A percentile compares a stretch with the other conserved stretches of the same genome.
Evolutionary conservation across 1,140 invertebrate species (phyloP).

Genomic region (Calosoma granatense): DNA sequence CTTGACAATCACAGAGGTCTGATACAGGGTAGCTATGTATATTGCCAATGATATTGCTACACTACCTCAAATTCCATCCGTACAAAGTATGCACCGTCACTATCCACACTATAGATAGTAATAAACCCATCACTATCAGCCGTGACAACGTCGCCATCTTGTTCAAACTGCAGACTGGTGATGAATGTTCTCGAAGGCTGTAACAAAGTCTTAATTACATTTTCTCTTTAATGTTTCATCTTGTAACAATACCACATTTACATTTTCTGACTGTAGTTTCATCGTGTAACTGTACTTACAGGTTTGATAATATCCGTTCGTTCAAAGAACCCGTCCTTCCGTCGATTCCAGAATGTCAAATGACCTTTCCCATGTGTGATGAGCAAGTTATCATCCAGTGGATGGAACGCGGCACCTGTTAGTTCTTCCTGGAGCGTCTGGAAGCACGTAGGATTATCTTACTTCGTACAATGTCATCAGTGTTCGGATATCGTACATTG

Average conservation of each 20-base stretch:
- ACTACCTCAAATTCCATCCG: conserved; percentile 71
- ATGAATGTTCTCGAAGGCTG: conserved; percentile 70
- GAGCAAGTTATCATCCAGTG: conserved; percentile 82
- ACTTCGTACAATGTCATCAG: too few relatives aligned
- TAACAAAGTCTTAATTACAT: conserved; percentile 19
- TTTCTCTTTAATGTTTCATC: background rate
- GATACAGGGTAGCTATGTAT: too few relatives aligned
- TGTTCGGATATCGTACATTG: too few relatives aligned
- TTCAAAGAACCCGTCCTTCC: conserved; percentile 82
- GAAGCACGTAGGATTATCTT: conserved; percentile 22
- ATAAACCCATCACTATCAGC: conserved; percentile 92
- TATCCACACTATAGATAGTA: conserved; percentile 83
- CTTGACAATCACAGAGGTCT: too few relatives aligned
- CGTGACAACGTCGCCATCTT: conserved; percentile 86
- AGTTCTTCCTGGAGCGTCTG: conserved; percentile 82
- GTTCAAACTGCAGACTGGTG: conserved; percentile 81
- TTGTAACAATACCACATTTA: background rate
- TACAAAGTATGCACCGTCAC: conserved; percentile 78
- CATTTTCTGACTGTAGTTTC: conserved; percentile 1
- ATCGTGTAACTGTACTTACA: conserved; percentile 46
- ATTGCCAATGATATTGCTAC: background rate
- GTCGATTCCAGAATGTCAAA: conserved; percentile 83
- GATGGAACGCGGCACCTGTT: conserved; percentile 84
- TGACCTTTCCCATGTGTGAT: conserved; percentile 90
- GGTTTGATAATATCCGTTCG: conserved; percentile 78